Base-by-base conservation (phyloP, 2,113 vertebrate species). In the Solea senegalensis region DNA sequence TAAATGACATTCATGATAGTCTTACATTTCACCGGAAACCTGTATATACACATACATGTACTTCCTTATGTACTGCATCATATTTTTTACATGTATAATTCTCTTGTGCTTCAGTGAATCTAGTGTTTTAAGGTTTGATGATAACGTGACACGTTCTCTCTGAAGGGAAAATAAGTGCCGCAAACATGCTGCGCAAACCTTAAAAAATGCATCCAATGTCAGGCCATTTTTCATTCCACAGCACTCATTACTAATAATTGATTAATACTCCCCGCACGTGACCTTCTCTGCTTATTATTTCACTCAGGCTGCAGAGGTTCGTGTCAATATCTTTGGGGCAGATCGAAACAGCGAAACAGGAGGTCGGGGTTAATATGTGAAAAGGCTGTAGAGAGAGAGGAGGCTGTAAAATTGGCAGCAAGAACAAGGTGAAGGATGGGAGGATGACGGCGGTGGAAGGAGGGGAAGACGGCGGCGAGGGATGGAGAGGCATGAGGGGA, bases 361-460 rank as follows among this genome's bases (percentile, higher is more conserved):
- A 63, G 53, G 54, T 11, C 2, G 40, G 34, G 10, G 21, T 15
- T 76, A 60, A 64, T 49, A 58, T 55, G 41, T 65, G 57, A 76
- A 21, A 82, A 71, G 62, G 59, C 5, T 68, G 34, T 66, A 48
- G 21, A 21, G 21, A 21, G 21, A 73, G 71, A 65, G 28, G 57
- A 65, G 45, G 46, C 15, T 64, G 62, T 65, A 48, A 76, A 85
- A 80, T 66, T 62, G 46, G 55, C 46, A 67, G 74, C 55, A 53
- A 65, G 54, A 69, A 69, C 49, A 57, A 76, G 81, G 77, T 79
- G 78, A 85, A 81, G 69, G 67, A 84, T 78, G 66, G 58, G 65
- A 43, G 68, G 84, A 82, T 77, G 79, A 89, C 88, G 69, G 72
- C 6, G 2, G 56, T 21, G 58, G 65, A 87, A 87, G 45, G 27